Base-by-base conservation (phyloP, 1,140 invertebrate genomes). In the Neelides sp. region DNA sequence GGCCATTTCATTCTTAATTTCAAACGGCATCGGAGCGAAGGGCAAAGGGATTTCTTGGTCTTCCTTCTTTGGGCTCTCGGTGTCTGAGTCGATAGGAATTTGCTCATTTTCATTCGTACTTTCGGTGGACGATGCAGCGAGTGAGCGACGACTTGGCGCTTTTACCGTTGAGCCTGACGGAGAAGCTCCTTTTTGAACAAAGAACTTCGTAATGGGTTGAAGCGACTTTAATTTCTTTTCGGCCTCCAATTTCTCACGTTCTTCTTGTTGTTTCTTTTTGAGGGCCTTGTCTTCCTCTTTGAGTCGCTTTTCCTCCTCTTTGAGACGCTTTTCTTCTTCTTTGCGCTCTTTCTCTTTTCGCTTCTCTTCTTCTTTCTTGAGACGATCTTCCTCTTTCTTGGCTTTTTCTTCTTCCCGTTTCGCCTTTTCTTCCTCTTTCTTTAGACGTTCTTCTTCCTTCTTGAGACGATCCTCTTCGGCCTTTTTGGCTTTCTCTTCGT, bases 1-100 rank as follows among this genome's bases (percentile, higher is more conserved):
- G 12, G 53, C 52, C 59, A 61, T 61, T 19, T 51, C 46, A 1
- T 27, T 50, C 50, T 61, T 61, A 12, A 61, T 27, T 50, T 61
- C 48, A 32, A 61, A 57, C n/a, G 52, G 52, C 41, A 55, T 52
- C 1, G 55, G 48, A 19, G 42, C 35, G 27, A 61, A 61, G 41
- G 34, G 26, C 15, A 30, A 30, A 30, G 20, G 15, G 15, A 22
- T 24, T 47, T 15, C 44, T 35, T 24, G 32, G 26, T 39, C 12
- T 37, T n/a, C n/a, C n/a, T n/a, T n/a, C n/a, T n/a, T n/a, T n/a
- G n/a, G n/a, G n/a, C n/a, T n/a, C n/a, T n/a, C n/a, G n/a, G n/a
- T n/a, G n/a, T n/a, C n/a, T n/a, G n/a, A n/a, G n/a, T n/a, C n/a
- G n/a, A n/a, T n/a, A n/a, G n/a, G n/a, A n/a, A n/a, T n/a, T n/a